Conservation (phyloP, 53 echinoderm and acorn worm species). For the Stichopus horrens region DNA sequence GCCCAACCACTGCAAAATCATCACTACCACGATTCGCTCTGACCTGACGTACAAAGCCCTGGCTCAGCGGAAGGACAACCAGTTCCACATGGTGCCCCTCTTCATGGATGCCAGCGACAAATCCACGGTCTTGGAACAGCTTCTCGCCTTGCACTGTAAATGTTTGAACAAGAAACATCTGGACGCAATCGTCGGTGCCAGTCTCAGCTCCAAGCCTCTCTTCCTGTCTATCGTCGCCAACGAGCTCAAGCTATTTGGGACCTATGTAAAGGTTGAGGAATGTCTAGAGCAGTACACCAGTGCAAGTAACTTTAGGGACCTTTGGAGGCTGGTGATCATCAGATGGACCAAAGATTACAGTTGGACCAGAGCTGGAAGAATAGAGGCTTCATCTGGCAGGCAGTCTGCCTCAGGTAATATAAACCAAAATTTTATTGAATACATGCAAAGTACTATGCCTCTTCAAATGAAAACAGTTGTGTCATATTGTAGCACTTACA, state of each 20-base stretch:
- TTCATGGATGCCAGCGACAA: constrained; percentile 62
- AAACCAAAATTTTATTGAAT: too few species aligned
- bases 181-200: constrained; percentile 63
- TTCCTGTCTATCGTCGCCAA: constrained; percentile 90
- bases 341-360: constrained; percentile 88
- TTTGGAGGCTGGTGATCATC: constrained; percentile 85
- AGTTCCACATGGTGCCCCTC: constrained; percentile 60
- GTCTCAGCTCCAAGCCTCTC: constrained; percentile 83
- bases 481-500: too few species aligned
- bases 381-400: constrained; percentile 3
- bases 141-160: constrained; percentile 86
- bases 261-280: constrained; percentile 60
- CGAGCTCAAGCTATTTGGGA: constrained; percentile 84
- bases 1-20: constrained; percentile 78
- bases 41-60: constrained; percentile 92
- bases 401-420: constrained; percentile 25
- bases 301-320: constrained; percentile 76
- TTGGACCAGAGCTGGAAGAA: constrained; percentile 74
- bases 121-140: constrained; percentile 62
- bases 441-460: too few species aligned
- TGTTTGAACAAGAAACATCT: constrained; percentile 70
- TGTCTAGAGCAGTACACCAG: constrained; percentile 74
- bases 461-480: too few species aligned
- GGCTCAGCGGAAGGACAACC: constrained; percentile 56
- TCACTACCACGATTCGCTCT: constrained; percentile 78